Base-by-base conservation (phyloP, 2,888 invertebrate species). In the Amaurobius ferox region DNA sequence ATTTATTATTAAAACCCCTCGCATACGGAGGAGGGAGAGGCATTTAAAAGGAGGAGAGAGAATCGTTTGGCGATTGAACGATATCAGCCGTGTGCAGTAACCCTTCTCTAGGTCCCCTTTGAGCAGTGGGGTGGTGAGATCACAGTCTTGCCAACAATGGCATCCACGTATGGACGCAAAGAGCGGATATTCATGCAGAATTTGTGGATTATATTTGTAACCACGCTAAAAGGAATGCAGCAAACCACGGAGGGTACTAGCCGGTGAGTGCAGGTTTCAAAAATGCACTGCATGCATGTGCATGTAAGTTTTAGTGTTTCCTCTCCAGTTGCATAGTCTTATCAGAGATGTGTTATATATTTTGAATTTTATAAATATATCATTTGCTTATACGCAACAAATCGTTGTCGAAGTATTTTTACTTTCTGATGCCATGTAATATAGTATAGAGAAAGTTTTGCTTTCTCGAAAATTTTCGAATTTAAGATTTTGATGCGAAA, bases 71-170 rank as follows among this genome's bases (percentile, higher is more conserved):
- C 55, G 55, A 55, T 55, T 55, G 55, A 55, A 23, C 55, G 55
- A 55, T 55, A 55, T 44, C 44, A n/a, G 26, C 64, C 16, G 26
- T 13, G 1, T 44, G 44, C 79, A 62, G 44, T 48, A 62, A n/a
- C 62, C 48, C 72, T 30, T 28, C 66, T 16, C 64, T 26, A n/a
- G 28, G 13, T 35, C 28, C 32, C 35, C 62, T 30, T 70, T 32
- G 40, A 55, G 67, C 55, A 73, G 48, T 64, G 40, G 62, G 62
- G 66, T 66, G 61, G 68, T 23, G 61, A 26, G 78, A 70, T 61
- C 32, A 81, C 64, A 44, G 48, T 70, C 19, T 30, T n/a, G 61
- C 23, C 68, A 81, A 74, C 80, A 81, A 74, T 81, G 80, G 26
- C 35, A 55, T 23, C n/a, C 16, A 55, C 61, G 3, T 19, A 44